Percentiles rank a stretch among this genome's conserved stretches.
Evolutionary conservation across 1,140 invertebrate genomes (phyloP).

Genomic region (Euglossa dilemma): DNA sequence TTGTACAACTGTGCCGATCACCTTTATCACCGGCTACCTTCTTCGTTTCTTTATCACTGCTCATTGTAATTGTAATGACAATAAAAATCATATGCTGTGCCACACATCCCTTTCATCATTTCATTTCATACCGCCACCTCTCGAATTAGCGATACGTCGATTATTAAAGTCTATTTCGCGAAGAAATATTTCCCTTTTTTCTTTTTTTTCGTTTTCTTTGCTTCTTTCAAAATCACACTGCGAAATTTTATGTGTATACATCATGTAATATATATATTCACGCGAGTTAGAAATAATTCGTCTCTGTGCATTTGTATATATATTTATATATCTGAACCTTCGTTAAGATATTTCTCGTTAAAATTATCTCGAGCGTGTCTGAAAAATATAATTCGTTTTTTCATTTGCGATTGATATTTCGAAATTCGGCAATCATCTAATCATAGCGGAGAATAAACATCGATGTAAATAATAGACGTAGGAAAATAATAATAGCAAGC

Average conservation of each 20-base stretch:
- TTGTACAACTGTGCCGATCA: not conserved
- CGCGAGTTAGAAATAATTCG: not conserved
- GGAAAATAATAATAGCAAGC: not conserved
- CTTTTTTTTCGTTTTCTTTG: not conserved
- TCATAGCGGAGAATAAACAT: not conserved
- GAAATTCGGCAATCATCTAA: not conserved
- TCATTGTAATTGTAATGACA: slow-evolving; percentile 60
- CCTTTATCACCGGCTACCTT: not conserved
- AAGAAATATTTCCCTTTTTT: too few species aligned
- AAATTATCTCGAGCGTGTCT: not conserved
- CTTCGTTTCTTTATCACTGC: not conserved
- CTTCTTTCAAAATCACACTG: not conserved
- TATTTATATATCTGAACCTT: not conserved
- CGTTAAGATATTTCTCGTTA: not conserved
- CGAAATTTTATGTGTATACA: too few species aligned
- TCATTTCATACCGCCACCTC: slow-evolving; percentile 58
- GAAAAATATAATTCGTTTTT: not conserved
- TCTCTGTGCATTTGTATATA: too few species aligned
- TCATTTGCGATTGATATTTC: too few species aligned
- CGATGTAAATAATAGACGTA: too few species aligned
- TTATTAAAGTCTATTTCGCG: too few species aligned
- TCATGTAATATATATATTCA: not conserved
- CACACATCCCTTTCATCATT: slow-evolving; percentile 47
- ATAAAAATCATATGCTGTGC: slow-evolving; percentile 64
- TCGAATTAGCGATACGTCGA: too few species aligned